Evolutionary conservation across 2,797 vertebrate species (phyloP), one percentile per base, ranked within the genome.

Genomic region (Malacoctenus gilli): DNA sequence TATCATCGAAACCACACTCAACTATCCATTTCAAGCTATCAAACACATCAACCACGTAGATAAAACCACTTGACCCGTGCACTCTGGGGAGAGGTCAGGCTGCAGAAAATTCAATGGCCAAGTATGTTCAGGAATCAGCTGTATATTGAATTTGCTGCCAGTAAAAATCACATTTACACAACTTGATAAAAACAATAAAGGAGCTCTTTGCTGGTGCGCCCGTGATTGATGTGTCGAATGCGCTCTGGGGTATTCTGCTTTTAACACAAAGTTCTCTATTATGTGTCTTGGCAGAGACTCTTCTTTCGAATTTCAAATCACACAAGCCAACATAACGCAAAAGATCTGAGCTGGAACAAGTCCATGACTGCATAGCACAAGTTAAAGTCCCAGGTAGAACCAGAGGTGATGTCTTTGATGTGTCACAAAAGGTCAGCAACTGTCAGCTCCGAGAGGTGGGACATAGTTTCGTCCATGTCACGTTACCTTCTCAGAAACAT

Each of bases 1-100:
- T n/a, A n/a, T n/a, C 46, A 67, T 48, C 23, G 41, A 19, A 40
- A 59, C 5, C 14, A 18, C 12, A 20, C 12, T 62, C 32, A 5
- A 21, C 40, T 51, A 21, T 79, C 16, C 16, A 63, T 57, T 55
- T 68, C 34, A 35, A 16, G 36, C 36, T 4, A 44, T 39, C n/a
- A 39, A 44, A 12, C 31, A 36, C 5, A 4, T 20, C 44, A 28
- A 32, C 14, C 18, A 10, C 13, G 41, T 68, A n/a, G n/a, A n/a
- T n/a, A n/a, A n/a, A n/a, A n/a, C n/a, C n/a, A n/a, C n/a, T n/a
- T n/a, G n/a, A n/a, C n/a, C 4, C 4, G 8, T 8, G 8, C 23
- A 25, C 23, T 25, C 23, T 4, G 4, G 8, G 8, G 4, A 25
- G n/a, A n/a, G n/a, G n/a, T n/a, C n/a, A n/a, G n/a, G n/a, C n/a